Percentiles rank a stretch among this genome's conserved stretches.
Evolutionary conservation across 2,797 vertebrate species (phyloP).

Genomic region (Acanthurus lineatus): DNA sequence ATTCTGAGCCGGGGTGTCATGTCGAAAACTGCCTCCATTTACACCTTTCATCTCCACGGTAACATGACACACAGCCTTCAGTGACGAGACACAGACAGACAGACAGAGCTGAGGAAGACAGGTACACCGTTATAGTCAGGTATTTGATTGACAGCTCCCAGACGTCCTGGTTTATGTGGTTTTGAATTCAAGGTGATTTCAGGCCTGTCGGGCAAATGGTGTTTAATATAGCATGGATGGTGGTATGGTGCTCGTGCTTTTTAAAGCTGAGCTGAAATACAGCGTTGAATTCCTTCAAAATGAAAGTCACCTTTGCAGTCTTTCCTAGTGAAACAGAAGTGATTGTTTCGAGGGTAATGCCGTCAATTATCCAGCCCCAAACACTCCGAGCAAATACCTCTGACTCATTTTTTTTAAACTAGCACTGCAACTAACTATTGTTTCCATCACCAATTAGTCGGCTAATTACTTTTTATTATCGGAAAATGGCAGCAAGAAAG

Average conservation of each 20-base stretch:
- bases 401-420: no score
- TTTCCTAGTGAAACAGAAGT: no score
- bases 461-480: no score
- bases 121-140: slow-evolving; percentile 4
- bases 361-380: no score
- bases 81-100: slow-evolving; percentile 40
- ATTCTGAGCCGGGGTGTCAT: slow-evolving; percentile 83
- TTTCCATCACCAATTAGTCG: no score
- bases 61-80: slow-evolving; percentile 69
- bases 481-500: no score
- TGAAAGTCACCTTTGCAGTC: neutral
- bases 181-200: neutral
- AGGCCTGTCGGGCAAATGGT: neutral
- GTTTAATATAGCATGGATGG: neutral
- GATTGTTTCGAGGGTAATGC: no score
- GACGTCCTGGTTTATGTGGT: neutral
- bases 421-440: no score
- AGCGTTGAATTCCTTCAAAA: neutral
- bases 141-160: slow-evolving; percentile 26
- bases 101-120: slow-evolving; percentile 19
- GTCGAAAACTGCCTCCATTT: slow-evolving; percentile 82
- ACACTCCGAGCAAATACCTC: no score
- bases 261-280: slow-evolving; percentile 1
- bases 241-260: neutral
- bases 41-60: slow-evolving; percentile 78